These are phyloP conservation scores for Cinara cedri DNA, from an alignment of 2,888 invertebrate species.

Conservation along the genomic window DNA sequence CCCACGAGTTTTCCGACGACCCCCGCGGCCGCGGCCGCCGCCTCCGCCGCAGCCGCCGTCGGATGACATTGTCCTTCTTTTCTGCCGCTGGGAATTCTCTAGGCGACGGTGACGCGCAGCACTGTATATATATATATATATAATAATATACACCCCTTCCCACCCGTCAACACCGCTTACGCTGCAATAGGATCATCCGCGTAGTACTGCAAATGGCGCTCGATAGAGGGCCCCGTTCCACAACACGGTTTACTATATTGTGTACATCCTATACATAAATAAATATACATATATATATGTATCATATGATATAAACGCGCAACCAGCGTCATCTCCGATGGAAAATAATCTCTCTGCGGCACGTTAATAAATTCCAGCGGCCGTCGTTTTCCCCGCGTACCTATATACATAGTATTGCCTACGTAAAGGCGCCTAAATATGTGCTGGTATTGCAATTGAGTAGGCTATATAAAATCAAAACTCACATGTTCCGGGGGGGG, in stretches of 20 bases:
- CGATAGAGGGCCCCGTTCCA: slow-evolving; percentile 16
- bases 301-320: background rate
- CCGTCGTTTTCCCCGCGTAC: too few species aligned
- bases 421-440: too few species aligned
- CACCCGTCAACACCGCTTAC: background rate
- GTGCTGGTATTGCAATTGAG: too few species aligned
- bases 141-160: background rate
- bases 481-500: too few species aligned
- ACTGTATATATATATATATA: too few species aligned
- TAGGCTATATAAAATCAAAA: too few species aligned
- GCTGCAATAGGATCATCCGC: slow-evolving; percentile 39
- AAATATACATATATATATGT: too few species aligned
- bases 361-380: too few species aligned
- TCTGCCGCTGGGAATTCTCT: slow-evolving; percentile 38
- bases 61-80: slow-evolving; percentile 50
- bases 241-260: background rate
- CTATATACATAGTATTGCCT: too few species aligned
- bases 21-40: background rate
- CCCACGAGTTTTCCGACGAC: slow-evolving; percentile 48
- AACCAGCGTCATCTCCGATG: background rate
- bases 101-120: slow-evolving; percentile 17
- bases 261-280: too few species aligned
- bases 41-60: background rate
- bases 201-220: slow-evolving; percentile 45
- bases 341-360: background rate